These are phyloP conservation scores for Rhinogobio ventralis DNA, from an alignment of 2,797 vertebrate species.

Conservation along the genomic window DNA sequence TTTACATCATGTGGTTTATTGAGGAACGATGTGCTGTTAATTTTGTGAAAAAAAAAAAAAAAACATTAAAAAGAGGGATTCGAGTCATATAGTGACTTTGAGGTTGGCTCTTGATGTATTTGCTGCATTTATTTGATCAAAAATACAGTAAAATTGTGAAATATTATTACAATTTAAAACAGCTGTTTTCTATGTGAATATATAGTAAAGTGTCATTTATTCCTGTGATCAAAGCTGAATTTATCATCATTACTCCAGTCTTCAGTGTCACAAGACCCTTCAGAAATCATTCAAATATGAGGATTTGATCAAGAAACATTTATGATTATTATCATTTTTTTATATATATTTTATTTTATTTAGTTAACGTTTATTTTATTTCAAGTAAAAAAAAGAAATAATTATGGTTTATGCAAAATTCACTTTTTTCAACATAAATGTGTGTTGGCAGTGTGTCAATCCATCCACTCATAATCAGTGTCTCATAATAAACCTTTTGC, in stretches of 20 bases:
- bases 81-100: neutral
- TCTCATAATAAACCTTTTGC: too few relatives aligned
- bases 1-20: neutral
- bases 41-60: neutral
- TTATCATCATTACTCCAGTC: neutral
- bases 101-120: neutral
- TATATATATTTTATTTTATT: too few relatives aligned
- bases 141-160: neutral
- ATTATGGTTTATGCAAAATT: too few relatives aligned
- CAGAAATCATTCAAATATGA: neutral
- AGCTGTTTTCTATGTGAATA: neutral
- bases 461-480: too few relatives aligned
- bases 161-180: rapidly evolving
- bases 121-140: neutral
- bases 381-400: too few relatives aligned
- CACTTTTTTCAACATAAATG: too few relatives aligned
- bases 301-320: neutral
- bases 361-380: too few relatives aligned
- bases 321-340: neutral
- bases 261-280: neutral
- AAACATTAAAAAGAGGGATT: neutral
- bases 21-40: too few relatives aligned
- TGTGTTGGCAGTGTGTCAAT: too few relatives aligned
- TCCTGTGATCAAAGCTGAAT: too few relatives aligned
- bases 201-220: neutral